Evolutionary conservation across 2,888 invertebrate genomes (phyloP).

Genomic region (Halictus ligatus): DNA sequence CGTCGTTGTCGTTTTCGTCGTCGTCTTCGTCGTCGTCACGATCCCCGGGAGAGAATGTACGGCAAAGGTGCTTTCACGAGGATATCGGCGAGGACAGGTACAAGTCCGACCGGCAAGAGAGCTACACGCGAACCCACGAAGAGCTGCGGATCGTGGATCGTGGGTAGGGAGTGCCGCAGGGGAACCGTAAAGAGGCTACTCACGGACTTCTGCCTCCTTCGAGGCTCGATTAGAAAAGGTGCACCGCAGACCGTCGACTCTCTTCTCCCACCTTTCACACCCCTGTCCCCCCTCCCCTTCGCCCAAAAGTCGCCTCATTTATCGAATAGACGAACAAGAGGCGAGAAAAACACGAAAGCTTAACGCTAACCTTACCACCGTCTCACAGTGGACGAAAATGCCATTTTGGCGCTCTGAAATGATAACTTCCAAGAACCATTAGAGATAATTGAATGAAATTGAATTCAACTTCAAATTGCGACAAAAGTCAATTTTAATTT

Average conservation of each 20-base stretch:
- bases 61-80: slow-evolving; percentile 72
- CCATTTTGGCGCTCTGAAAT: no score
- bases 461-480: no score
- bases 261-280: not conserved
- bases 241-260: not conserved
- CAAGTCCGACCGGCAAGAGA: slow-evolving; percentile 61
- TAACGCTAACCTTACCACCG: no score
- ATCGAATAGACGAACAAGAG: no score
- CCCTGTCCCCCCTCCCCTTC: not conserved
- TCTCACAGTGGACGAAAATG: no score
- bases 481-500: no score
- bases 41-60: slow-evolving; percentile 65
- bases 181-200: slow-evolving; percentile 73
- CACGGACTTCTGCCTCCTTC: slow-evolving; percentile 66
- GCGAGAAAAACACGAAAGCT: not conserved
- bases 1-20: slow-evolving; percentile 12
- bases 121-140: slow-evolving; percentile 46
- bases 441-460: no score
- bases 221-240: slow-evolving; percentile 57
- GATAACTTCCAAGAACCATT: no score
- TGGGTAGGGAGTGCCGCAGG: slow-evolving; percentile 72
- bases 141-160: slow-evolving; percentile 56
- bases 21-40: slow-evolving; percentile 29
- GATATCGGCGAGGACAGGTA: slow-evolving; percentile 69
- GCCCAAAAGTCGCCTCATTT: no score